phyloP scores from a whole-genome alignment of 2,113 vertebrate genomes.

The Pelodiscus sinensis region DNA sequence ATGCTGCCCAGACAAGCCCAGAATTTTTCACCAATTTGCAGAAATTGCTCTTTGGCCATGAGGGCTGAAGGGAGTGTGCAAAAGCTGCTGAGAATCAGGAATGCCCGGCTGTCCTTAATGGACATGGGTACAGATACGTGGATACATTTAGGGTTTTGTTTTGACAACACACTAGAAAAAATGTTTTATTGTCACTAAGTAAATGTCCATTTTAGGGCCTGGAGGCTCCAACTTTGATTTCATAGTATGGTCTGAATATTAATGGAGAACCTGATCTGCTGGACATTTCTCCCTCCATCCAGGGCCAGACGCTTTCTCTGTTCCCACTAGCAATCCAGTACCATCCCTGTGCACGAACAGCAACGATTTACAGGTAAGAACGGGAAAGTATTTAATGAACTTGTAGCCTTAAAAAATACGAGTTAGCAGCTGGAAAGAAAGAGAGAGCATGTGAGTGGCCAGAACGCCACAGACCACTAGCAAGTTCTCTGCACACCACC shows the following conservation, averaged over 20 bases:
- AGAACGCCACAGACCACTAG: not conserved
- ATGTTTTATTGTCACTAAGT: conserved; percentile 61
- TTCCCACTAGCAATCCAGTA: conserved; percentile 32
- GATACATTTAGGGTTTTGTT: conserved; percentile 17
- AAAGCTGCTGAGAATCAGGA: not conserved
- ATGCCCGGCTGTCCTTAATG: accelerated
- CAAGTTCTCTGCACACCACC: not conserved
- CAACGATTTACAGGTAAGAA: conserved; percentile 55
- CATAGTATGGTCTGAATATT: not conserved
- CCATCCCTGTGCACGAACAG: conserved; percentile 55
- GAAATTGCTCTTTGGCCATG: not conserved
- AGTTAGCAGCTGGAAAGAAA: conserved; percentile 53
- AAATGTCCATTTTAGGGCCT: conserved; percentile 50
- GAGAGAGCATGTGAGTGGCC: conserved; percentile 43
- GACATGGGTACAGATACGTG: not conserved
- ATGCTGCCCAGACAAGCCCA: not conserved
- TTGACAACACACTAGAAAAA: conserved; percentile 63
- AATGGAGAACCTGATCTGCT: not conserved
- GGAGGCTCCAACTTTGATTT: conserved; percentile 35
- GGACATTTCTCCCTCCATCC: conserved; percentile 36
- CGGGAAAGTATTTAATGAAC: conserved; percentile 44
- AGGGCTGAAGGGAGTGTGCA: not conserved
- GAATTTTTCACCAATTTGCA: not conserved
- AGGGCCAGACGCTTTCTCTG: conserved; percentile 32
- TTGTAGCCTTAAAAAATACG: conserved; percentile 34